Conservation (phyloP, 2,797 vertebrate species). For the Australoheros facetus region DNA sequence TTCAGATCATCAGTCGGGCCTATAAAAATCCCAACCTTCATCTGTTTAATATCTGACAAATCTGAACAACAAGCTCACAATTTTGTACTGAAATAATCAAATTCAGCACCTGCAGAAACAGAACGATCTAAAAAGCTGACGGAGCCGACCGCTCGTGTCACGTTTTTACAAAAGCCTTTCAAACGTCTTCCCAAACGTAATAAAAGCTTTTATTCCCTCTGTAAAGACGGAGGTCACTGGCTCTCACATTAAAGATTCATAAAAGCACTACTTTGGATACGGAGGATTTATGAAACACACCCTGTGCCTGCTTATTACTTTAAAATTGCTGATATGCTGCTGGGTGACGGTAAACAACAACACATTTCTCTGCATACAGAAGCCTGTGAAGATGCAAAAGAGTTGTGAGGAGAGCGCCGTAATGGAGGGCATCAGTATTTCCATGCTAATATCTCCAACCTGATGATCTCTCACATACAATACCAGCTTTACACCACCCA, state of each 20-base stretch:
- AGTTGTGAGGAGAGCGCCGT: constrained; percentile 57
- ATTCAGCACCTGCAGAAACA: background rate
- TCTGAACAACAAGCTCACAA: background rate
- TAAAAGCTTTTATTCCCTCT: constrained; percentile 63
- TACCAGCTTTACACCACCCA: constrained; percentile 43
- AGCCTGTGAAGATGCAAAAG: constrained; percentile 69
- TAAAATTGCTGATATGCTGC: constrained; percentile 73
- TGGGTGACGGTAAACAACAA: constrained; percentile 69
- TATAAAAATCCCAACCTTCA: background rate
- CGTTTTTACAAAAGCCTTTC: background rate
- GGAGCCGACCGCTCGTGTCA: background rate
- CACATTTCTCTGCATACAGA: constrained; percentile 65
- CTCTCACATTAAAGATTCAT: constrained; percentile 73
- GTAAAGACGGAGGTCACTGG: constrained; percentile 68
- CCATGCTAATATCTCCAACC: constrained; percentile 75
- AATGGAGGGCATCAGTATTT: constrained; percentile 79
- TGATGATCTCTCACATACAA: constrained; percentile 73
- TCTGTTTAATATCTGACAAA: background rate
- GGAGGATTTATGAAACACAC: constrained; percentile 71
- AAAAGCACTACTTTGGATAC: constrained; percentile 65
- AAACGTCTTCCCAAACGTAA: constrained; percentile 28
- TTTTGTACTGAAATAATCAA: background rate
- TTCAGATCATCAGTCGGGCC: too few species aligned
- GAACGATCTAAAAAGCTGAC: background rate
- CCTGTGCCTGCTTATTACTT: constrained; percentile 68